Conservation (phyloP, 2,888 invertebrate species). For the Caenorhabditis macrosperma region DNA sequence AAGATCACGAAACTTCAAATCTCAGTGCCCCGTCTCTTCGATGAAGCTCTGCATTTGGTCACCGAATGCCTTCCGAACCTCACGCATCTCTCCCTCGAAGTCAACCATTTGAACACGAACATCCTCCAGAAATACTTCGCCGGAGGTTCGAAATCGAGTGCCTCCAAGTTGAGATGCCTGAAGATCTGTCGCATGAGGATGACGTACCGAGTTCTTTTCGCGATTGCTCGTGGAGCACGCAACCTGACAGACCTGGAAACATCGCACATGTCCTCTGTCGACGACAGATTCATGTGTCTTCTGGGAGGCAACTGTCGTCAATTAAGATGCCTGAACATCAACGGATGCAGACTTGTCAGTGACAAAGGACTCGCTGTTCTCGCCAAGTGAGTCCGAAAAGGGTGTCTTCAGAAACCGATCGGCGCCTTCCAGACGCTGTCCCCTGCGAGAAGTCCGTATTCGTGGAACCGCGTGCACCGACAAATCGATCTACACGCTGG, state of each 20-base stretch:
- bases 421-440: constrained; percentile 66
- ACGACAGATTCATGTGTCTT: constrained; percentile 77
- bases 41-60: constrained; percentile 71
- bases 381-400: constrained; percentile 71
- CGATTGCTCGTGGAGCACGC: constrained; percentile 77
- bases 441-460: constrained; percentile 77
- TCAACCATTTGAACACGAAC: constrained; percentile 71
- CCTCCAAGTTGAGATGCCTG: constrained; percentile 67
- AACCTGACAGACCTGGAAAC: constrained; percentile 76
- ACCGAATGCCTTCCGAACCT: constrained; percentile 72
- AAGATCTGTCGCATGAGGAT: constrained; percentile 75
- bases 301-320: constrained; percentile 76
- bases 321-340: constrained; percentile 75
- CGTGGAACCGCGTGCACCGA: constrained; percentile 79
- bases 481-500: constrained; percentile 76
- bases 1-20: constrained; percentile 76
- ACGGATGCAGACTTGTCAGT: constrained; percentile 78
- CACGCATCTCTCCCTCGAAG: constrained; percentile 74
- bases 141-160: constrained; percentile 65
- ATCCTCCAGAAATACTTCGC: constrained; percentile 73
- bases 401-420: too few species aligned
- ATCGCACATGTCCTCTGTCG: constrained; percentile 78
- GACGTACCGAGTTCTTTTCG: constrained; percentile 77
- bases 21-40: constrained; percentile 72
- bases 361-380: constrained; percentile 78